Evolutionary conservation across 2,797 vertebrate species (phyloP), one percentile per base, ranked within the genome.

Genomic region (Thunnus albacares): DNA sequence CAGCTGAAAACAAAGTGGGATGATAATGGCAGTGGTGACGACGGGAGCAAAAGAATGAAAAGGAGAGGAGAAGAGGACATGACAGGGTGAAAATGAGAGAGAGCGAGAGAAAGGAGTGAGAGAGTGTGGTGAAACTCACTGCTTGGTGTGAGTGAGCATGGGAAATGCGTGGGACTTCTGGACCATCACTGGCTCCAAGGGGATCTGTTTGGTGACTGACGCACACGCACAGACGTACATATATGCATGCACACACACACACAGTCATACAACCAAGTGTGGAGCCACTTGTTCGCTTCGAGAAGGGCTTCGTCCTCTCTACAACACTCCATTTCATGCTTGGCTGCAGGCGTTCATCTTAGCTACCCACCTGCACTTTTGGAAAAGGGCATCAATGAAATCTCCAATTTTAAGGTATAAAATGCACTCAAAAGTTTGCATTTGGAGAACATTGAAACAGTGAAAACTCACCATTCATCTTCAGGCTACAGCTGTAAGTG

Each of bases 141-240:
- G 94, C 88, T 92, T 92, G 91, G 93, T 95, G 93, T 93, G 91
- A 95, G 90, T 84, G 93, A 94, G 93, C 93, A 95, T 96, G 94
- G 93, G 95, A 96, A 95, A 94, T 94, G 94, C 91, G 93, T 95
- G 94, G 95, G 94, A 95, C 90, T 87, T 88, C 86, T 89, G 90
- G 91, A 85, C 85, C 89, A 88, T 93, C 85, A 79, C 80, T 91
- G 81, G 64, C 78, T 94, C 90, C 91, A 87, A 84, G 45, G 49
- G 64, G 69, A 91, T 92, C 82, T 88, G 80, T 89, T 90, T 87
- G 91, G 87, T 86, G 80, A 82, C 83, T 87, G 86, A 87, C 49
- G n/a, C 73, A 74, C 76, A 59, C 15, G 22, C 35, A 63, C 47
- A 33, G 66, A 51, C 28, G 51, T 81, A 77, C 67, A 81, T 76